Evolutionary conservation across 2,797 vertebrate genomes (phyloP), one percentile per base, ranked within the genome.

Genomic region (Bufotes viridis): DNA sequence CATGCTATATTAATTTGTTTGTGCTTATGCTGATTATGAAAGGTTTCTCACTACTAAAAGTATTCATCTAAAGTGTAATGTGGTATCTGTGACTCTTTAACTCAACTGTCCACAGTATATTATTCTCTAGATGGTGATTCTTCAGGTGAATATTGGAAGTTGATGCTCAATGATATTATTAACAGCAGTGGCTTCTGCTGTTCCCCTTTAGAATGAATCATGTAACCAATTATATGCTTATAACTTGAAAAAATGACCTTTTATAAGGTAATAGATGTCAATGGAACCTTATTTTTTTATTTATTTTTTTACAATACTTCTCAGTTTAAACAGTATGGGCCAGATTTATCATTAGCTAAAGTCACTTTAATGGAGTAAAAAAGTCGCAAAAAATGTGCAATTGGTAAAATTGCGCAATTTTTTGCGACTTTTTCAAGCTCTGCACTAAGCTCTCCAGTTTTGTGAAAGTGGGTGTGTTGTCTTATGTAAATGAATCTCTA

Each of bases 161-260:
- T 18, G 17, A 74, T 49, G 70, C 34, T 74, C 70, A 74, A 49
- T 74, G 70, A 74, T 49, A 74, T 74, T 74, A 74, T 49, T 74
- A 74, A 34, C 70, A 42, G 29, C 34, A 74, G 8, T 74, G 18
- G 11, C 34, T 74, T 74, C 17, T 74, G 15, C 70, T 74, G 70
- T 74, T 74, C 70, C 22, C 15, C 70, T 74, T 8, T 9, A 1
- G 42, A 74, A 74, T 74, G 34, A 49, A 49, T 34, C 34, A 9
- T 74, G 34, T 42, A 49, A 34, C 70, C 49, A 18, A 74, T 49
- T 18, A 18, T 74, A 3, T 29, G 15, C 6, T 49, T 8, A 20
- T 49, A 74, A 29, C 18, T 74, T 17, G 42, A 72, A 42, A 18
- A 42, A 72, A 17, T 72, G 34, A 74, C 70, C 70, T 74, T 74